Evolutionary conservation across 2,888 invertebrate genomes (phyloP).

Genomic region (Tortrix viridana): DNA sequence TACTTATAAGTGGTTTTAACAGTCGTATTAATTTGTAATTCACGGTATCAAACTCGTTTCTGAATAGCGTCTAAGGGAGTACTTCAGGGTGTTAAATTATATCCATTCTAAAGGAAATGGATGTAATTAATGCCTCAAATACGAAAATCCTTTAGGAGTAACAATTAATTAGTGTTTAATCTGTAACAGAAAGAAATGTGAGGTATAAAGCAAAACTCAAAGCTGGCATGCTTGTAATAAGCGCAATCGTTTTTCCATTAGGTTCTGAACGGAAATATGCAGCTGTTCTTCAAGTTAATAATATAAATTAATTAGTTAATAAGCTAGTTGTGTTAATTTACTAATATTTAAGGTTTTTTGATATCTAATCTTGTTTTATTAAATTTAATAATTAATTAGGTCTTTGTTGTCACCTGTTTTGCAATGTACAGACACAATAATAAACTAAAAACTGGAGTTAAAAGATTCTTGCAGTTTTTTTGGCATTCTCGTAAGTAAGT

Average conservation of each 20-base stretch:
- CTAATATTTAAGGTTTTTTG: too few relatives aligned
- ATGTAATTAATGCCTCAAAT: slow-evolving; percentile 20
- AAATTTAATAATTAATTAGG: too few relatives aligned
- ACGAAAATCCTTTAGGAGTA: slow-evolving; percentile 30
- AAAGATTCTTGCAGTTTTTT: too few relatives aligned
- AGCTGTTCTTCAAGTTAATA: background rate
- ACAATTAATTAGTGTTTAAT: slow-evolving; percentile 37
- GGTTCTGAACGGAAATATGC: background rate
- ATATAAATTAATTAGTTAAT: too few relatives aligned
- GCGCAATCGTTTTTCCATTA: background rate
- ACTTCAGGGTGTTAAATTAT: slow-evolving; percentile 29
- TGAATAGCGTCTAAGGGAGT: slow-evolving; percentile 14
- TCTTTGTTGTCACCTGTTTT: too few relatives aligned
- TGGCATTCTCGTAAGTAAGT: too few relatives aligned
- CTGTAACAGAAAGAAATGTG: slow-evolving; percentile 27
- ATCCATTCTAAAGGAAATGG: slow-evolving; percentile 14
- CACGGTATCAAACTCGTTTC: background rate
- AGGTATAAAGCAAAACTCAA: slow-evolving; percentile 13
- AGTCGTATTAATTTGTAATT: too few relatives aligned
- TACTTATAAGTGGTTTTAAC: too few relatives aligned
- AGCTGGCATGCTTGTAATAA: slow-evolving; percentile 22
- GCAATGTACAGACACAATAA: too few relatives aligned
- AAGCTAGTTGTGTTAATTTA: too few relatives aligned
- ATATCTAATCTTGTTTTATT: too few relatives aligned
- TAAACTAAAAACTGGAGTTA: too few relatives aligned